Base-by-base conservation (phyloP, 2,888 invertebrate species). In the Aphodius sticticus region DNA sequence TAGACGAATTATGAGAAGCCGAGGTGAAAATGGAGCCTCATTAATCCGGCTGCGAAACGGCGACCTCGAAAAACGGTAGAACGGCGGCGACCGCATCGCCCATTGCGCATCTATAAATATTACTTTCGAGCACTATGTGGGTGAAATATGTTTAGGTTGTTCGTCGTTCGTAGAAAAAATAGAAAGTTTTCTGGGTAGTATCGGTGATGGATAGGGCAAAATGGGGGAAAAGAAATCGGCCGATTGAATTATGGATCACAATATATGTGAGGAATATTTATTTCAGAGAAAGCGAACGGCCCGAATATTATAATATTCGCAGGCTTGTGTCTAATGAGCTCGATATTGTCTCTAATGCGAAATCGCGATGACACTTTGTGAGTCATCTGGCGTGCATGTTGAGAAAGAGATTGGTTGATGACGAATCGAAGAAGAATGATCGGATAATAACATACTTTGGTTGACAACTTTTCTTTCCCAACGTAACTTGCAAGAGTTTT, bases 11-110 rank as follows among this genome's bases (percentile, higher is more conserved):
- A 53, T 53, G 53, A 53, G 53, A 53, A 53, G 12, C 53, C 53
- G 53, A 53, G 53, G 53, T 53, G 53, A 53, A 53, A 53, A 53
- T 53, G 53, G 53, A 53, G 53, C 53, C 53, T 53, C 53, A 53
- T 53, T 53, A 53, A 53, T 53, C 53, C 53, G 53, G 53, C 53
- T 53, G 53, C 9, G 53, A 53, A 53, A 12, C 53, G 53, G 53
- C 53, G 53, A 53, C 53, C 53, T 53, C 53, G 53, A 53, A 53
- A 53, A 53, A 53, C 53, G 12, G 53, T 53, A 12, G 53, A 53
- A 53, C 12, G 53, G 9, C 53, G 7, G 53, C 53, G 12, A 12
- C 53, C 53, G 53, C 9, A 53, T 53, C 12, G 53, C 12, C 53
- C 26, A 26, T 26, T 26, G 26, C 26, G 26, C 26, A 26, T 53